phyloP scores from a whole-genome alignment of 2,888 invertebrate genomes.

The Cybosia mesomella region DNA sequence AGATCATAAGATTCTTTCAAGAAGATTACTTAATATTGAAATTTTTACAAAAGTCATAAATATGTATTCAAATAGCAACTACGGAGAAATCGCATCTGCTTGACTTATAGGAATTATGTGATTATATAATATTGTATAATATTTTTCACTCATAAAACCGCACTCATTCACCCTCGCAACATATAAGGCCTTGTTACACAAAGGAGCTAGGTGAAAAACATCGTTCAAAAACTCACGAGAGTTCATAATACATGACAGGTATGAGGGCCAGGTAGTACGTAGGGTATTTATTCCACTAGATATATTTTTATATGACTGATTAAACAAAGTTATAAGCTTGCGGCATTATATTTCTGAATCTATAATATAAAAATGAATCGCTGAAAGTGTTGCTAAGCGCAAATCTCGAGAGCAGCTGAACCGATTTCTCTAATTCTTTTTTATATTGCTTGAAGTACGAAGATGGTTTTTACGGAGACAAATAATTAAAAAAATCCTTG shows the following conservation, averaged over 20 bases:
- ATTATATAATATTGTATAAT: background rate
- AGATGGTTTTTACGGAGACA: no score
- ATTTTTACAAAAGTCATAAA: background rate
- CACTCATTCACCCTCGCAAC: background rate
- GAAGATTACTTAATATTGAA: background rate
- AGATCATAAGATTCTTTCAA: background rate
- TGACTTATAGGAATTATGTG: background rate
- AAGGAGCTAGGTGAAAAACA: slow-evolving; percentile 11
- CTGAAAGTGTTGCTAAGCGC: no score
- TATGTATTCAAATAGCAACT: background rate
- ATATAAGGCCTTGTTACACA: slow-evolving; percentile 5
- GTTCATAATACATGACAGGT: slow-evolving; percentile 13
- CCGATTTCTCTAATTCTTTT: no score
- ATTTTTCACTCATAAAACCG: background rate
- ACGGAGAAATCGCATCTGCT: background rate
- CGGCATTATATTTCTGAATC: background rate
- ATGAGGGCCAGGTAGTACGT: background rate
- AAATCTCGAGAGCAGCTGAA: no score
- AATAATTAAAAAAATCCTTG: no score
- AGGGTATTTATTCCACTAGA: background rate
- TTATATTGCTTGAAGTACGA: no score
- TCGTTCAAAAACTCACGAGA: slow-evolving; percentile 8
- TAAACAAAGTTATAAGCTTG: no score
- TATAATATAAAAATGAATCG: no score
- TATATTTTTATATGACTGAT: background rate